Percentiles rank a stretch among this genome's conserved stretches.
These are phyloP conservation scores for Alcis repandata DNA, from an alignment of 2,888 invertebrate genomes.

Conservation along the genomic window DNA sequence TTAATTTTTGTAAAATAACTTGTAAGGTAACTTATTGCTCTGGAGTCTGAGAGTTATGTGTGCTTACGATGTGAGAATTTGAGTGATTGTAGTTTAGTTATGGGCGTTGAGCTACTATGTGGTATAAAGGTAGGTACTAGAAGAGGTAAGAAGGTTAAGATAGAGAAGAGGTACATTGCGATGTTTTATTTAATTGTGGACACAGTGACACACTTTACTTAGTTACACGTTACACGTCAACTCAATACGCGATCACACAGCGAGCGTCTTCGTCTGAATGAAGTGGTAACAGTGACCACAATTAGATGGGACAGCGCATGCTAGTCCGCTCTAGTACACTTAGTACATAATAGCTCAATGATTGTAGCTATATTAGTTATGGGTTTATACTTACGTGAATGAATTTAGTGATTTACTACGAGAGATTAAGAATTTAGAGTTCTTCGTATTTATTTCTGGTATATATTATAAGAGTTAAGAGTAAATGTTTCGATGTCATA, in stretches of 20 bases:
- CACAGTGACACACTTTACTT: no score
- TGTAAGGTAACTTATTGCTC: constrained; percentile 75
- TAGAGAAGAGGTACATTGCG: no score
- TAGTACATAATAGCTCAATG: constrained; percentile 50
- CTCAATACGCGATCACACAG: no score
- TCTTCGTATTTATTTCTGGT: constrained; percentile 44
- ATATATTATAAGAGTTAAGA: constrained; percentile 38
- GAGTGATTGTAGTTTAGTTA: constrained; percentile 69
- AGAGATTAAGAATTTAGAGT: constrained; percentile 54
- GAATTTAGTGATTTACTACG: constrained; percentile 67
- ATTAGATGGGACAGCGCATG: no score
- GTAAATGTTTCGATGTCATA: constrained; percentile 45
- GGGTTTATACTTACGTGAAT: constrained; percentile 68
- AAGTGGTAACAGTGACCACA: no score
- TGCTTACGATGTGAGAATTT: constrained; percentile 75
- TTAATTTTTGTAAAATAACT: constrained; percentile 76
- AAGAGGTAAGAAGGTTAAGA: no score
- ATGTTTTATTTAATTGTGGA: no score
- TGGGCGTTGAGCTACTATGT: constrained; percentile 27
- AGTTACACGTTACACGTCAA: no score
- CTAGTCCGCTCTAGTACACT: no score
- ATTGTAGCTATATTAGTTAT: constrained; percentile 59
- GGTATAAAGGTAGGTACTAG: no score
- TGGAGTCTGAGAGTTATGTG: constrained; percentile 72
- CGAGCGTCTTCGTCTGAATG: no score